Base-by-base conservation (phyloP, 2,797 vertebrate genomes). In the Tauraco hartlaubi region DNA sequence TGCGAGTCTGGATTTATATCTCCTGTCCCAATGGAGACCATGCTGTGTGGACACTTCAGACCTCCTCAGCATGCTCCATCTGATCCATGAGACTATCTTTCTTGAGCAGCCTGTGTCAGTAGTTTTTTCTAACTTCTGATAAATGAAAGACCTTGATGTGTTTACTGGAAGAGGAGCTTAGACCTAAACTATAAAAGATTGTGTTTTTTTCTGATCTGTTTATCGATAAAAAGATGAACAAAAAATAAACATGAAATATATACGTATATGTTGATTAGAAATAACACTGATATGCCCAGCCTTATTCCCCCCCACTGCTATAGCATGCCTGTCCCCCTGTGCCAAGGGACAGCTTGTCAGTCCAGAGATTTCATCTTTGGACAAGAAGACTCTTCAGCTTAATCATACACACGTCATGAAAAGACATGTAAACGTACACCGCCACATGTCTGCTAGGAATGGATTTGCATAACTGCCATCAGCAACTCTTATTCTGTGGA, bases 401-500 rank as follows among this genome's bases (percentile, higher is more conserved):
- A 48, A 81, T 90, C 58, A 20, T 12, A 35, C 17, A n/a, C 29
- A 17, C 54, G 31, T 54, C 83, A 37, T 0, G 0, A 77, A 20
- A 87, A 39, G 66, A 9, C 39, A 9, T 61, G 73, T 58, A 88
- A 90, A 86, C 66, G 43, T 31, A 46, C 39, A 19, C 12, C 25
- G 15, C 39, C 25, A 44, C 33, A 39, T 9, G 6, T n/a, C 49
- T 56, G 35, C 41, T 77, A 37, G 54, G 84, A 62, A 44, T 48
- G 77, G 39, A 80, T 95, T 90, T 84, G 49, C 31, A 37, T 72
- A 78, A 68, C 73, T 80, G n/a, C 79, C 31, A 66, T 87, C 92
- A 95, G 88, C 69, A 94, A 2, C 26, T 83, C 46, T 22, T 48
- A 9, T 13, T 62, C 35, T 83, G 14, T 37, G 63, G 31, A 76